Evolutionary conservation across 2,797 vertebrate species (phyloP).

Genomic region (Paguma larvata): DNA sequence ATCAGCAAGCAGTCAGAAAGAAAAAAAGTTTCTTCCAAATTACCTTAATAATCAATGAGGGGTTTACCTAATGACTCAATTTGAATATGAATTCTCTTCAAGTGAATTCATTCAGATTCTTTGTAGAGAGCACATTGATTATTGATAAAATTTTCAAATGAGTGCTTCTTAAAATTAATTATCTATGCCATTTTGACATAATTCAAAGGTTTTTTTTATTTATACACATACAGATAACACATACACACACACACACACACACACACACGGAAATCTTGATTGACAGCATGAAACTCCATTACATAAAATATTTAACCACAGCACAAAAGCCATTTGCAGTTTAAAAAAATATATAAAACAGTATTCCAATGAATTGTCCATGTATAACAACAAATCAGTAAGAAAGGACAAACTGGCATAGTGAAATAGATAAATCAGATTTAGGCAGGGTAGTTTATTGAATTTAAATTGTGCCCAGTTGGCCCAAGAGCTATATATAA

Average conservation of each 20-base stretch:
- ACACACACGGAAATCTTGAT: conserved; percentile 33
- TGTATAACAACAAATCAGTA: conserved; percentile 92
- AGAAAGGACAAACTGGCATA: conserved; percentile 89
- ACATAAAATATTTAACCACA: conserved; percentile 75
- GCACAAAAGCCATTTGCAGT: conserved; percentile 90
- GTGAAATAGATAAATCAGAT: conserved; percentile 98
- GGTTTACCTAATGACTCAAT: conserved; percentile 51
- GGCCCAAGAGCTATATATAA: conserved; percentile 94
- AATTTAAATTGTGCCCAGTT: conserved; percentile 98
- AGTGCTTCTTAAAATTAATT: conserved; percentile 57
- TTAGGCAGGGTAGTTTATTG: conserved; percentile 97
- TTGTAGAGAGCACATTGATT: conserved; percentile 40
- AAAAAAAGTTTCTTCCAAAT: conserved; percentile 24
- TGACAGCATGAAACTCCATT: conserved; percentile 64
- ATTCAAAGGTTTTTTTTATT: conserved; percentile 23
- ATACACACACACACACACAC: neutral
- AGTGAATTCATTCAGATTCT: conserved; percentile 40
- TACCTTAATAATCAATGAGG: conserved; percentile 23
- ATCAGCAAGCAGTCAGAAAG: neutral
- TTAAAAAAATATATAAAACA: conserved; percentile 80
- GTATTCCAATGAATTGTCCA: conserved; percentile 95
- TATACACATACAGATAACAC: neutral
- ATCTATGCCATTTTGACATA: conserved; percentile 40
- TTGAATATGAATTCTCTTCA: conserved; percentile 56
- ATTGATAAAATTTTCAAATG: conserved; percentile 61